Base-by-base conservation (phyloP, 1,140 invertebrate genomes). In the Subanguina moxae region DNA sequence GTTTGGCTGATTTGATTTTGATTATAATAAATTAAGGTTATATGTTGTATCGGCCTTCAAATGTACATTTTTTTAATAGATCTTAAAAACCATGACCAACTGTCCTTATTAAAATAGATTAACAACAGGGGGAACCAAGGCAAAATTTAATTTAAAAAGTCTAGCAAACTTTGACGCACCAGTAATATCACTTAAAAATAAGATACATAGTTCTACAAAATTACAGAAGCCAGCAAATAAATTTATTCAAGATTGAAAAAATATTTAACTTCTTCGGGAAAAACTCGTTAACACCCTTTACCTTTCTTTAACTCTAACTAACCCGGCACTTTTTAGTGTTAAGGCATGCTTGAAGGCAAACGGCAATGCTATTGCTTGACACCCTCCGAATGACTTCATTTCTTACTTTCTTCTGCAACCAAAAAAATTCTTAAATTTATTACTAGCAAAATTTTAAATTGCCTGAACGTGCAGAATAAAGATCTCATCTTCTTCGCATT, bases 381-480 rank as follows among this genome's bases (percentile, higher is more conserved):
- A 52, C 48, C 1, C n/a, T 52, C 15, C 23, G n/a, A 21, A 52
- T 52, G n/a, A 15, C 15, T 21, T 52, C 48, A 21, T 8, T 21
- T 21, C 48, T 21, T 7, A 52, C 17, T 52, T 19, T 52, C 48
- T 52, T 52, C 48, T 52, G 17, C n/a, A 52, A 52, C 3, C 15
- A 21, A 21, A 21, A 52, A n/a, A n/a, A n/a, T n/a, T n/a, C n/a
- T n/a, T n/a, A n/a, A n/a, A n/a, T n/a, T n/a, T n/a, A n/a, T n/a
- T n/a, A n/a, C 43, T 45, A 13, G 11, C n/a, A 45, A 45, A 45
- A 45, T 13, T 45, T 21, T 52, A 25, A 8, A 3, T 21, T 52
- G 23, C 48, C 48, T 52, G 48, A 52, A 25, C 48, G 48, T 52
- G 48, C 48, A 52, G 48, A 52, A 52, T 52, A 52, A 52, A 52